Base-by-base conservation (phyloP, 2,113 vertebrate species). In the Callithrix jacchus region DNA sequence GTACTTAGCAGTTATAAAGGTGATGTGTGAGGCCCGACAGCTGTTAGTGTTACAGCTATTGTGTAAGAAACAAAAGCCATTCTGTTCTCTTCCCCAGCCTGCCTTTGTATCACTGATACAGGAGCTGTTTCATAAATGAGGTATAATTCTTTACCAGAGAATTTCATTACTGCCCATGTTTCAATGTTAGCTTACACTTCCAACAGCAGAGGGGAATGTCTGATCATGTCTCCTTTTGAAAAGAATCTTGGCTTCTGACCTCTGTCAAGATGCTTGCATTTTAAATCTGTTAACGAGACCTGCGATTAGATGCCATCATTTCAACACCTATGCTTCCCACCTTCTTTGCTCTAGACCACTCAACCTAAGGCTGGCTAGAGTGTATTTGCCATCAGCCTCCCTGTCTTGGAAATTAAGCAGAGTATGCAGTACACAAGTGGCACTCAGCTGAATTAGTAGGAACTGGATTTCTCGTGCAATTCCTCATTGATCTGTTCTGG, bases 11-110 rank as follows among this genome's bases (percentile, higher is more conserved):
- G 92, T 95, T 98, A 89, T 97, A 97, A 98, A 98, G 98, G 97
- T 98, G 98, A 97, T 98, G 98, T 98, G 97, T 98, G 97, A 98
- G 97, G 97, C 97, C 96, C 96, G 95, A 96, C 98, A 98, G 98
- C 97, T 99, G 98, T 98, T 98, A 92, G 97, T 98, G 96, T 97
- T 97, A 97, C 95, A 96, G 92, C 97, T 91, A 93, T 98, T 98
- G 97, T 98, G 87, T n/a, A 37, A 84, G 82, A 97, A 98, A 98
- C 98, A 98, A 98, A 98, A 97, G 3, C 2, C 1, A 87, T 97
- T 98, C 92, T 95, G 86, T 97, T 97, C 97, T 96, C 12, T 93
- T 98, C 81, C 6, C 89, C 16, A 21, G 88, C 84, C 21, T 35
- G 68, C 97, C 93, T 98, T 98, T 98, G 98, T 98, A 35, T 92